These are phyloP conservation scores for Semnopithecus entellus DNA, from an alignment of 2,113 vertebrate species.

Conservation along the genomic window DNA sequence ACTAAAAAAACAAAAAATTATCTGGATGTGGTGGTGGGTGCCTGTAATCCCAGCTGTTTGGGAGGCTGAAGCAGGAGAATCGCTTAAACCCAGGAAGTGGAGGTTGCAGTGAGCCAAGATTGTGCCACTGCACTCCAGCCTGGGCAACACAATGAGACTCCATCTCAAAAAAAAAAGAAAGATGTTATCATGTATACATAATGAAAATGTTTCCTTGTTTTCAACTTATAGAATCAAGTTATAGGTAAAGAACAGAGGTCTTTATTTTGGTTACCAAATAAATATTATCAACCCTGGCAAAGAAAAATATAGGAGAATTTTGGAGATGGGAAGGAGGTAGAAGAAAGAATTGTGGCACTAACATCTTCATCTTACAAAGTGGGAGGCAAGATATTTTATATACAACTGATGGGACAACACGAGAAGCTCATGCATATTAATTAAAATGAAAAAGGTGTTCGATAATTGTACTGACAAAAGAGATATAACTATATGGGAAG, in stretches of 20 bases:
- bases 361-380: background rate
- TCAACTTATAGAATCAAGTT: background rate
- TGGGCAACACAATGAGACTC: too few species aligned
- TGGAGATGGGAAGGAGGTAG: background rate
- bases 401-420: background rate
- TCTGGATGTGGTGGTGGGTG: too few species aligned
- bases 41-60: too few species aligned
- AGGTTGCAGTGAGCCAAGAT: too few species aligned
- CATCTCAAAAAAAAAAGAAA: background rate
- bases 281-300: background rate
- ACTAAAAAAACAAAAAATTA: too few species aligned
- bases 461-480: background rate
- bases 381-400: background rate
- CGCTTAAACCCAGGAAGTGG: too few species aligned
- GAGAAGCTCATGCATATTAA: background rate
- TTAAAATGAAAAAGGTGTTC: background rate
- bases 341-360: background rate
- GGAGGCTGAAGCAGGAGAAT: too few species aligned
- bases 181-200: background rate
- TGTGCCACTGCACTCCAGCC: too few species aligned
- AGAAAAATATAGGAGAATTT: background rate
- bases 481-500: background rate
- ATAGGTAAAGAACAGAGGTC: background rate
- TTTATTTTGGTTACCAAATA: background rate
- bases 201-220: background rate